Evolutionary conservation across 2,113 vertebrate species (phyloP), one percentile per base, ranked within the genome.

Genomic region (Melanerpes aurifrons): DNA sequence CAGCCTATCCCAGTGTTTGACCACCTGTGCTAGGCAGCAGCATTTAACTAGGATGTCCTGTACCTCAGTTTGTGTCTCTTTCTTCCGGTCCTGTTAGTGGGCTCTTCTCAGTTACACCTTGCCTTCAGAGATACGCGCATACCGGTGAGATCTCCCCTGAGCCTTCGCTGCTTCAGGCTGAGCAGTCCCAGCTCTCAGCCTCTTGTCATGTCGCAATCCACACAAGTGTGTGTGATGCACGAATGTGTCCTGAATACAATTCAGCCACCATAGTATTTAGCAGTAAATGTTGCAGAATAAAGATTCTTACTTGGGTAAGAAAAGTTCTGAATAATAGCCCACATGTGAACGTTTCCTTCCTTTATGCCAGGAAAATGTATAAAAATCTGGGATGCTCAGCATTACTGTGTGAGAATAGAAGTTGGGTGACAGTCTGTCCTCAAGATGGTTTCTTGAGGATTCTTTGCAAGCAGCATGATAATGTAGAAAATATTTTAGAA

Each of bases 41-140:
- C 40, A 0, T 21, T 62, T 3, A 3, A 16, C 8, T 2, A 2
- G 4, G 16, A 14, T 9, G 18, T 25, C 24, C 13, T 3, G 1
- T 40, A n/a, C 32, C 17, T 29, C 57, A 1, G 24, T 43, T 8
- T 7, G 25, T 72, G 43, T 58, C 35, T 12, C 0, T 4, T 28
- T 74, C 59, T 53, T 7, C 37, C 35, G 22, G 37, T 53, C 21
- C 64, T 54, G 7, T 2, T 18, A 10, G 64, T 7, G 37, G 53
- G 59, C 14, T 48, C n/a, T 10, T 7, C 7, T 12, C 26, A 8
- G 17, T 18, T 28, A 15, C 18, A 16, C 21, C 43, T 14, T 48
- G 24, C 45, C 18, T 66, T 43, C 25, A 12, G 16, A 3, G 2
- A 2, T 7, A 1, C 3, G 45, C 10, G 50, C 29, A 4, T 4